A percentile compares a stretch with the other conserved stretches of the same genome.
Evolutionary conservation across 2,888 invertebrate species (phyloP).

Genomic region (Criorhina ranunculi): DNA sequence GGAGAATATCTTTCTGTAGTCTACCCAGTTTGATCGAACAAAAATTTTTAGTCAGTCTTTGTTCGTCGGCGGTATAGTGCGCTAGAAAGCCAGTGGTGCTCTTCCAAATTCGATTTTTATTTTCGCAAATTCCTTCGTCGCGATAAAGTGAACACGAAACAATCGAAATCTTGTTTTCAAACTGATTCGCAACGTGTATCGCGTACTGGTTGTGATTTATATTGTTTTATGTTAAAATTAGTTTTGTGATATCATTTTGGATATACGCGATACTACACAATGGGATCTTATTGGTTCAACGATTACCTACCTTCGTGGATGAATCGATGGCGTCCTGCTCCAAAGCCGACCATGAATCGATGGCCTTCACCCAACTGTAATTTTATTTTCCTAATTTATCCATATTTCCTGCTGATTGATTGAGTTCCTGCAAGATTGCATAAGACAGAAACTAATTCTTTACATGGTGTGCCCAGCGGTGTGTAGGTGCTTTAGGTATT

Average conservation of each 20-base stretch:
- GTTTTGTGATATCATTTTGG: constrained; percentile 51
- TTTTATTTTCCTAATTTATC: background rate
- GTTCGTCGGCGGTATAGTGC: constrained; percentile 47
- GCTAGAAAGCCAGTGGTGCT: constrained; percentile 19
- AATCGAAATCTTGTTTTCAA: constrained; percentile 26
- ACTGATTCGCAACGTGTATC: constrained; percentile 13
- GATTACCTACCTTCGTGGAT: constrained; percentile 82
- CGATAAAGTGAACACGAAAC: background rate
- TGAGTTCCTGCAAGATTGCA: constrained; percentile 12
- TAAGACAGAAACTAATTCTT: constrained; percentile 10
- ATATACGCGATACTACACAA: constrained; percentile 17
- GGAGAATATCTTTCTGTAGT: constrained; percentile 39
- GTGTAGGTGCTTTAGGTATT: constrained; percentile 46
- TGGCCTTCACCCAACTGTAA: constrained; percentile 64
- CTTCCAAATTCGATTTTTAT: constrained; percentile 21
- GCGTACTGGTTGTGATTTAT: constrained; percentile 19
- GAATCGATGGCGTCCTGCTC: constrained; percentile 81
- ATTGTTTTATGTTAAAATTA: constrained; percentile 38
- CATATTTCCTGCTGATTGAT: constrained; percentile 21
- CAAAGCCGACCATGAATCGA: constrained; percentile 54
- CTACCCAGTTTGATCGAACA: constrained; percentile 40
- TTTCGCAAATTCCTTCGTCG: background rate
- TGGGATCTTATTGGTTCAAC: constrained; percentile 80
- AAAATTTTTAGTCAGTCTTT: constrained; percentile 52
- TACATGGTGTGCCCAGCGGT: constrained; percentile 1